Conservation (phyloP, 2,797 vertebrate species). For the Dipus sagitta region DNA sequence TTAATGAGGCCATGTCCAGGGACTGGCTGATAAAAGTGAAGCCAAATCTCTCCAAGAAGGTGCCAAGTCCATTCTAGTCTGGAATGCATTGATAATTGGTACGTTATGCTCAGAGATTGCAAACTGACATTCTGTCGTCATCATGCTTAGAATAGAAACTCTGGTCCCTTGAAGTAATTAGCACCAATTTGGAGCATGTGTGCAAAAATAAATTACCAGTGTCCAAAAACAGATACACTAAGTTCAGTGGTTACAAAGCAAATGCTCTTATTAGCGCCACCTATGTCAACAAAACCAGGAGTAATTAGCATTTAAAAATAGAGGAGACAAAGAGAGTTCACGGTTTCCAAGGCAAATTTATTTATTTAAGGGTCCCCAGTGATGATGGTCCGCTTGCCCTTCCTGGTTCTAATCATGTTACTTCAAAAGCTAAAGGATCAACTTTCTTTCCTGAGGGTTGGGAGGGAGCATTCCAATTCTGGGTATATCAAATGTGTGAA, state of each 20-base stretch:
- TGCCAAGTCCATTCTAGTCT: slow-evolving; percentile 79
- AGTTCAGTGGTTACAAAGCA: slow-evolving; percentile 74
- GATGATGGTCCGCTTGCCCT: slow-evolving; percentile 10
- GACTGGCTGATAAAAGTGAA: slow-evolving; percentile 75
- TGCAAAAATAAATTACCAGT: slow-evolving; percentile 76
- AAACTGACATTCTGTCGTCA: slow-evolving; percentile 74
- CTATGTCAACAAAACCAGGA: slow-evolving; percentile 86
- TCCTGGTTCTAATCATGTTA: slow-evolving; percentile 55
- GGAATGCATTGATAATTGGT: slow-evolving; percentile 81
- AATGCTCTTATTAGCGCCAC: slow-evolving; percentile 78
- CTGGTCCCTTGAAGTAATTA: slow-evolving; percentile 75
- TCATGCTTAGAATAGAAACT: slow-evolving; percentile 72
- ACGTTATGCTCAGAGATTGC: slow-evolving; percentile 69
- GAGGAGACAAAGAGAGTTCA: slow-evolving; percentile 69
- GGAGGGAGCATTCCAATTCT: background rate
- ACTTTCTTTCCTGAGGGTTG: slow-evolving; percentile 40
- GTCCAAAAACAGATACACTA: slow-evolving; percentile 74
- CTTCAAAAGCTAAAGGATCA: background rate
- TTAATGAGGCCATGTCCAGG: slow-evolving; percentile 64
- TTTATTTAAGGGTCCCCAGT: slow-evolving; percentile 50
- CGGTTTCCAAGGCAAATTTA: slow-evolving; percentile 84
- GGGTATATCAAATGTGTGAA: background rate
- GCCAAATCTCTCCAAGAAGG: slow-evolving; percentile 69
- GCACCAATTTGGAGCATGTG: slow-evolving; percentile 66
- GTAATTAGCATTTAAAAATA: slow-evolving; percentile 85